Conservation (phyloP, 2,888 invertebrate genomes). For the Chloromyia formosa region DNA sequence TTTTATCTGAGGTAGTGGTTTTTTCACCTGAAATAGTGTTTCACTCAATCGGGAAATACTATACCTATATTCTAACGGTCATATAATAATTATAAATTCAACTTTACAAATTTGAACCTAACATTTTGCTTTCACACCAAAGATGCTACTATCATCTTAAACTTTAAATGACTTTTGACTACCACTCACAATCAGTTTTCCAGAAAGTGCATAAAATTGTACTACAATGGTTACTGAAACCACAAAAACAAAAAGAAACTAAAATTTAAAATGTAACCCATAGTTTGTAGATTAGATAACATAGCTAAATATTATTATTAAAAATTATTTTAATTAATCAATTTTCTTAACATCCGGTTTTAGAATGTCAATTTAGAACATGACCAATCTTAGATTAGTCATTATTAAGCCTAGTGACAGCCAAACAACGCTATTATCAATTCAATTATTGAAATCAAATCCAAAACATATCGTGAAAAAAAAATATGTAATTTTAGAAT, state of each 20-base stretch:
- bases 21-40: too few relatives aligned
- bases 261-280: neutral
- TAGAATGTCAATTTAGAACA: slow-evolving; percentile 14
- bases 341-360: slow-evolving; percentile 12
- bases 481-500: slow-evolving; percentile 46
- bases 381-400: slow-evolving; percentile 16
- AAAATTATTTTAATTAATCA: too few relatives aligned
- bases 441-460: neutral
- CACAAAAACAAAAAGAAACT: too few relatives aligned
- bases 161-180: slow-evolving; percentile 36
- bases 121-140: too few relatives aligned
- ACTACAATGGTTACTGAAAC: slow-evolving; percentile 27
- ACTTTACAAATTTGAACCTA: neutral
- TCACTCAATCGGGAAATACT: too few relatives aligned
- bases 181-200: slow-evolving; percentile 28
- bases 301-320: slow-evolving; percentile 36
- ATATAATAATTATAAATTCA: neutral
- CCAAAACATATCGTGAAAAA: slow-evolving; percentile 10
- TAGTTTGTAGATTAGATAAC: slow-evolving; percentile 44
- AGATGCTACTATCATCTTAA: too few relatives aligned
- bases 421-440: neutral
- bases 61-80: too few relatives aligned
- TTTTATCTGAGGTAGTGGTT: too few relatives aligned
- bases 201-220: neutral
- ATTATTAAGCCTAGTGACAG: neutral